A percentile compares a stretch with the other conserved stretches of the same genome.
Evolutionary conservation across 92 coral and sea anemone species (phyloP).

Genomic region (Porites cylindrica): DNA sequence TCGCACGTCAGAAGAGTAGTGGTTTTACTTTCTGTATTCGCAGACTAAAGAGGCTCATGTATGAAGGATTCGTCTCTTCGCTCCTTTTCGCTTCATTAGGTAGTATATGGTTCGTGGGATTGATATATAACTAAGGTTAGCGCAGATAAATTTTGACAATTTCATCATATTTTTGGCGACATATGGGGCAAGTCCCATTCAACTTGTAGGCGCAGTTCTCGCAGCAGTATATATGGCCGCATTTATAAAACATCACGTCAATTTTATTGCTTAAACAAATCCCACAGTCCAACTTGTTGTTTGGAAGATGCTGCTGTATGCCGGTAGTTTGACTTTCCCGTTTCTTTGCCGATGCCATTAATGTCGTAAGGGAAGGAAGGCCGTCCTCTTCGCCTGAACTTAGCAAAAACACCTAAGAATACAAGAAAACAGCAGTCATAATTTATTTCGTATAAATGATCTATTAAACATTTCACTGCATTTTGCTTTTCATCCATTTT

Average conservation of each 20-base stretch:
- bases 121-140: background rate
- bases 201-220: constrained; percentile 15
- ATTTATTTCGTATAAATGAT: background rate
- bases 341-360: constrained; percentile 11
- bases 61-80: no score
- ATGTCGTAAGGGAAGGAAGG: constrained; percentile 12
- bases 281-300: constrained; percentile 17
- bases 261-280: constrained; percentile 26
- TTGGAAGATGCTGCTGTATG: background rate
- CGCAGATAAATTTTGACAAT: constrained; percentile 15
- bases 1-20: no score
- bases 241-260: constrained; percentile 20
- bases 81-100: no score
- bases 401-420: constrained; percentile 3
- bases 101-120: background rate
- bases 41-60: no score
- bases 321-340: constrained; percentile 3
- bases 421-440: background rate
- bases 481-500: no score
- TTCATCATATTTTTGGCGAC: constrained; percentile 30
- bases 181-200: constrained; percentile 25
- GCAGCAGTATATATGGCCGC: constrained; percentile 23
- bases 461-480: background rate
- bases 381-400: constrained; percentile 13
- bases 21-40: no score